Percentiles rank a stretch among this genome's conserved stretches.
Evolutionary conservation across 2,888 invertebrate genomes (phyloP).

Genomic region (Aspidiotus destructor): DNA sequence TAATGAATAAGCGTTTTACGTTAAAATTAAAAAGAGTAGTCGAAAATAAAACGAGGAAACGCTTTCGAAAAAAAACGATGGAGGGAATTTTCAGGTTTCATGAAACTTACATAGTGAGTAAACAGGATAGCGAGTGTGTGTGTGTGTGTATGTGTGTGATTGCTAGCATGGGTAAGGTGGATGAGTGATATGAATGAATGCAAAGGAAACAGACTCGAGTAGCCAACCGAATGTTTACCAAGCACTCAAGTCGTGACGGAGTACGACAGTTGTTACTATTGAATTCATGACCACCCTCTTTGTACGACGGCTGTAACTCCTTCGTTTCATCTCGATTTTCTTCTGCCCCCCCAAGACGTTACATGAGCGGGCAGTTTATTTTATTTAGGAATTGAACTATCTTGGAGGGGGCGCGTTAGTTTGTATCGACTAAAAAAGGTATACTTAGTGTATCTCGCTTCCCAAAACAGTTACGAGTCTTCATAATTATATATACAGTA

Average conservation of each 20-base stretch:
- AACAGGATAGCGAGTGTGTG: neutral
- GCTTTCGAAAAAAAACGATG: neutral
- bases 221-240: conserved; percentile 26
- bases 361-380: neutral
- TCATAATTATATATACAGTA: no score
- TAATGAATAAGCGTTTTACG: neutral
- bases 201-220: conserved; percentile 22
- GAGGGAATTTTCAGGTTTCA: neutral
- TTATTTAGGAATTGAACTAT: neutral
- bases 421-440: no score
- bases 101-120: neutral
- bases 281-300: conserved; percentile 31
- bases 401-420: neutral
- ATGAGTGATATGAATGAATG: neutral
- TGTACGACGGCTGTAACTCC: neutral
- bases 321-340: neutral
- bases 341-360: conserved; percentile 4
- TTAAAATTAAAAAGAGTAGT: neutral
- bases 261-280: conserved; percentile 28
- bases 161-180: no score
- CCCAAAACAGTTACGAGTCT: no score
- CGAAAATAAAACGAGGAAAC: neutral
- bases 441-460: no score
- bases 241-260: conserved; percentile 30
- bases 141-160: no score